Evolutionary conservation across 2,888 invertebrate species (phyloP), one percentile per base, ranked within the genome.

Genomic region (Dendrolimus houi): DNA sequence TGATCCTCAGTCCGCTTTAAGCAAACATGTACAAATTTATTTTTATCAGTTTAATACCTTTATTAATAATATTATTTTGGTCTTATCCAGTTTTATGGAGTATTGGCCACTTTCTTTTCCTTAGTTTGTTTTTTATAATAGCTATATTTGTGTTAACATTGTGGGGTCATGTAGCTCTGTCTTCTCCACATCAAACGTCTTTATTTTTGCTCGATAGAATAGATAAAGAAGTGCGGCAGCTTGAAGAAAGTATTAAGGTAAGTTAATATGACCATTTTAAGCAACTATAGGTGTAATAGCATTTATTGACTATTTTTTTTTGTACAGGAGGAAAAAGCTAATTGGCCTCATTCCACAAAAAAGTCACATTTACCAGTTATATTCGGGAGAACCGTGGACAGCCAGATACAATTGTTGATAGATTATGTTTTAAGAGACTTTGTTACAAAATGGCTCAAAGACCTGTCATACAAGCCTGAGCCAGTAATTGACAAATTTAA

Each of bases 321-420:
- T 56, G 54, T 52, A 29, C 54, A 91, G 91, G 88, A 88, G 66
- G 90, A 91, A 60, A 79, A 81, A 67, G 75, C 67, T 59, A 89
- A 81, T 64, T 88, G 85, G 85, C 84, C 82, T 10, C 75, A 80
- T 63, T 62, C 73, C 52, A 67, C 71, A 12, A 90, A 83, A 68
- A 89, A 87, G 64, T 86, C 89, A 54, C 94, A 94, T 80, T 91
- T 95, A 66, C 94, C 95, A n/a, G 87, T 95, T n/a, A 92, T 96
- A 71, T 95, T 96, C 83, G 95, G 96, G 53, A 92, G 96, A 63
- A 95, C 96, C 59, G 95, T 97, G 52, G 97, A 97, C 74, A 93
- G 95, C 69, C 94, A 96, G 64, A 81, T 97, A 41, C 96, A 97
- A 72, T 95, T 96, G 77, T 90, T 97, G 53, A 92, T 97, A 65